phyloP scores from a whole-genome alignment of 2,888 invertebrate genomes.

The Drosophila atripex region DNA sequence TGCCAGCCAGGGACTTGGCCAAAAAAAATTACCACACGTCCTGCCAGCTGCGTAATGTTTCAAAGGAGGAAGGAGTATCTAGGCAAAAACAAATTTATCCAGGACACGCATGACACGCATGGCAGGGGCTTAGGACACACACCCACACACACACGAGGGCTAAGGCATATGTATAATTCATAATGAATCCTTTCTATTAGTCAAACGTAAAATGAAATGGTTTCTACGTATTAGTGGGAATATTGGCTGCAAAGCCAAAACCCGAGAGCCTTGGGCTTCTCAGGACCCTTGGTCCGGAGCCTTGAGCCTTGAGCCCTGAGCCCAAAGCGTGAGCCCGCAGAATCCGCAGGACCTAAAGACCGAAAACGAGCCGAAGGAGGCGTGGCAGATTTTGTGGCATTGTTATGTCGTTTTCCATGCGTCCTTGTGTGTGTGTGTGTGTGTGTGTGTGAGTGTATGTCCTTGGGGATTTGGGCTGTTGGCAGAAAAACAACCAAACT shows the following conservation, averaged over 20 bases:
- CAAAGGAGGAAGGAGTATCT: neutral
- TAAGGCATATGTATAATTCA: constrained; percentile 72
- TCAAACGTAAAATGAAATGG: constrained; percentile 76
- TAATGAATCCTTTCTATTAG: constrained; percentile 81
- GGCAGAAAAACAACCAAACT: constrained; percentile 31
- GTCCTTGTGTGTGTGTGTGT: neutral
- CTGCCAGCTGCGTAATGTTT: neutral
- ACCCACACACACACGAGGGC: constrained; percentile 7
- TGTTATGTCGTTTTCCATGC: constrained; percentile 28
- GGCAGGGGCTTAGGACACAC: constrained; percentile 20
- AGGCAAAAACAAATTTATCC: constrained; percentile 55
- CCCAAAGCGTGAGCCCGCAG: constrained; percentile 42
- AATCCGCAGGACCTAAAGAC: constrained; percentile 19
- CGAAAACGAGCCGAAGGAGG: constrained; percentile 24
- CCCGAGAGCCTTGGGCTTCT: constrained; percentile 36
- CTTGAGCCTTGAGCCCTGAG: constrained; percentile 17
- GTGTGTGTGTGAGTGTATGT: constrained; percentile 52
- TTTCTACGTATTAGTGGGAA: constrained; percentile 70
- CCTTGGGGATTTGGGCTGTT: constrained; percentile 67
- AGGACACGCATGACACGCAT: constrained; percentile 55
- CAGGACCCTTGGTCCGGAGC: neutral
- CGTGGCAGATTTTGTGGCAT: constrained; percentile 61
- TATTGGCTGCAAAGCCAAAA: constrained; percentile 66
- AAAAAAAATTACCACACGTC: constrained; percentile 47
- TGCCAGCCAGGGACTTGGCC: constrained; percentile 45